These are phyloP conservation scores for Ennomos fuscantarius DNA, from an alignment of 2,888 invertebrate genomes.

Conservation along the genomic window DNA sequence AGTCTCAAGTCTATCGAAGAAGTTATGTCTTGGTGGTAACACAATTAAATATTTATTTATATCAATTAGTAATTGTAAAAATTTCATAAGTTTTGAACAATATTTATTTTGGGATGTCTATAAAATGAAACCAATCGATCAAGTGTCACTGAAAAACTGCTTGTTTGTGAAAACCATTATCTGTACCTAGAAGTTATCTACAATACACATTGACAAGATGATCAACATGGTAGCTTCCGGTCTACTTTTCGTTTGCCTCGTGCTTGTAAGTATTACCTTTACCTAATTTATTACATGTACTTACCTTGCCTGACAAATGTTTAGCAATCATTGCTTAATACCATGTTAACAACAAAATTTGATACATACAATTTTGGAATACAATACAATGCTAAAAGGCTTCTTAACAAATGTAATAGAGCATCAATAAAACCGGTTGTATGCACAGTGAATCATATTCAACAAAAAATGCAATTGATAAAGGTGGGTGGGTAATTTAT, in stretches of 20 bases:
- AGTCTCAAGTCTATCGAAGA: too few relatives aligned
- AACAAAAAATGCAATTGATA: slow-evolving; percentile 10
- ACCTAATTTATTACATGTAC: slow-evolving; percentile 34
- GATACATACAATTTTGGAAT: background rate
- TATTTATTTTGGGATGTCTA: slow-evolving; percentile 3
- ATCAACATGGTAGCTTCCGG: slow-evolving; percentile 62
- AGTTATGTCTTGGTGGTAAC: too few relatives aligned
- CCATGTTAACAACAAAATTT: too few relatives aligned
- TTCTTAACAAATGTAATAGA: background rate
- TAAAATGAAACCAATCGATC: slow-evolving; percentile 40
- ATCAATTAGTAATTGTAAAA: background rate
- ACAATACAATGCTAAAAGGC: background rate
- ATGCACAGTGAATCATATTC: slow-evolving; percentile 5
- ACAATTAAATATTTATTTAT: background rate
- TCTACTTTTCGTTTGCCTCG: slow-evolving; percentile 55
- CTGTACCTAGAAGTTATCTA: slow-evolving; percentile 52
- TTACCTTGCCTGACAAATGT: background rate
- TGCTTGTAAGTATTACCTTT: slow-evolving; percentile 63
- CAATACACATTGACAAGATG: slow-evolving; percentile 45
- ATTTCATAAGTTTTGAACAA: background rate
- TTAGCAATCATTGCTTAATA: too few relatives aligned
- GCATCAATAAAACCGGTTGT: background rate
- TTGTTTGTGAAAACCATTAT: slow-evolving; percentile 49
- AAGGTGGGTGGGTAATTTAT: slow-evolving; percentile 25
- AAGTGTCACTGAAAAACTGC: slow-evolving; percentile 46